A percentile compares a stretch with the other conserved stretches of the same genome.
Evolutionary conservation across 1,140 invertebrate species (phyloP).

Genomic region (Eciton burchellii): DNA sequence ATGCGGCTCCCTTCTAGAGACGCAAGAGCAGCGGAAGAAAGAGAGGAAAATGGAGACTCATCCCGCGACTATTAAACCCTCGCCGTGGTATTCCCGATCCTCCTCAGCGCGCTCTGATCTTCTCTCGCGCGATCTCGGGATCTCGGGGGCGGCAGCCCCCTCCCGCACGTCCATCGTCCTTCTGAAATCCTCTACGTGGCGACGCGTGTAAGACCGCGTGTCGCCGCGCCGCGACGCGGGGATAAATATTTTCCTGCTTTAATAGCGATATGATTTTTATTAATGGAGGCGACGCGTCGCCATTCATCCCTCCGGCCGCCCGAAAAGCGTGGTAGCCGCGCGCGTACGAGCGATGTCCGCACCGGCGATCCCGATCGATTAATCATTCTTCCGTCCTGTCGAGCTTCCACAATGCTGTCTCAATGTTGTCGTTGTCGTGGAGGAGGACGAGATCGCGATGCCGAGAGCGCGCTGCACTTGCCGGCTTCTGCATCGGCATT

Average conservation of each 20-base stretch:
- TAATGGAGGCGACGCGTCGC: slow-evolving; percentile 71
- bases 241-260: slow-evolving; percentile 75
- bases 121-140: not conserved
- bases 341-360: slow-evolving; percentile 49
- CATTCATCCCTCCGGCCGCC: slow-evolving; percentile 45
- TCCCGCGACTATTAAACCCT: slow-evolving; percentile 72
- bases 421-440: slow-evolving; percentile 47
- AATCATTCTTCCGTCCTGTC: slow-evolving; percentile 65
- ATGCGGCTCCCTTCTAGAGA: slow-evolving; percentile 50
- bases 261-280: slow-evolving; percentile 82
- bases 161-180: not conserved
- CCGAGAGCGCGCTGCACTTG: not conserved
- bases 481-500: not conserved
- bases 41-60: slow-evolving; percentile 60
- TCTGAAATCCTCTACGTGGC: too few relatives aligned
- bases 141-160: too few relatives aligned
- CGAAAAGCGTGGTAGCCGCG: slow-evolving; percentile 47
- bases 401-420: slow-evolving; percentile 63
- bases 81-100: slow-evolving; percentile 1
- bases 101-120: not conserved
- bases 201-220: slow-evolving; percentile 23
- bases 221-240: slow-evolving; percentile 33
- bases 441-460: slow-evolving; percentile 37
- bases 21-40: not conserved
- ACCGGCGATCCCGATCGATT: slow-evolving; percentile 61